Conservation (phyloP, 2,113 vertebrate species). For the Mobula birostris region DNA sequence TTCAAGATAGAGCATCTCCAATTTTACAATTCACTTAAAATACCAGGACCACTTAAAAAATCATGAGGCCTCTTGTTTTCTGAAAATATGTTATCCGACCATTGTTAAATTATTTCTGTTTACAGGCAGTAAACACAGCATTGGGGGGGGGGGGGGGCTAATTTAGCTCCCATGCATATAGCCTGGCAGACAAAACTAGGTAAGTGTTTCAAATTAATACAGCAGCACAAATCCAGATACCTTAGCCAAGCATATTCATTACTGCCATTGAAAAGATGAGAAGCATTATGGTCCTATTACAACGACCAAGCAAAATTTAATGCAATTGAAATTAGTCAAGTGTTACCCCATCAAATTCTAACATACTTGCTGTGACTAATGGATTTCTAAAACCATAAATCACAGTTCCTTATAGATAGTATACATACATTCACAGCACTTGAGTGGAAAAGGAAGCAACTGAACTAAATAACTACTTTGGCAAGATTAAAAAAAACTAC, state of each 20-base stretch:
- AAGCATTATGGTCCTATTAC: neutral
- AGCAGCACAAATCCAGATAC: neutral
- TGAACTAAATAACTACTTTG: neutral
- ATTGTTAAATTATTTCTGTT: neutral
- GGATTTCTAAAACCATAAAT: neutral
- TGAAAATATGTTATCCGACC: neutral
- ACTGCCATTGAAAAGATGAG: neutral
- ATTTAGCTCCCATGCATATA: neutral
- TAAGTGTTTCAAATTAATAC: neutral
- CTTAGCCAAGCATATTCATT: neutral
- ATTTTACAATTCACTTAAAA: neutral
- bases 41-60: neutral
- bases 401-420: neutral
- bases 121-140: neutral
- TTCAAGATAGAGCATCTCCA: neutral
- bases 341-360: neutral
- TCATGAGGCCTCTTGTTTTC: neutral
- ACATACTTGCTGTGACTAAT: neutral
- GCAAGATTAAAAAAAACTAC: neutral
- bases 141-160: too few species aligned
- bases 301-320: neutral
- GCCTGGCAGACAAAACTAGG: neutral
- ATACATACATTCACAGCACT: neutral
- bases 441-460: neutral
- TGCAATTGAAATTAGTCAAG: conserved; percentile 10